These are phyloP conservation scores for Macquaria australasica DNA, from an alignment of 2,113 vertebrate genomes.

Conservation along the genomic window DNA sequence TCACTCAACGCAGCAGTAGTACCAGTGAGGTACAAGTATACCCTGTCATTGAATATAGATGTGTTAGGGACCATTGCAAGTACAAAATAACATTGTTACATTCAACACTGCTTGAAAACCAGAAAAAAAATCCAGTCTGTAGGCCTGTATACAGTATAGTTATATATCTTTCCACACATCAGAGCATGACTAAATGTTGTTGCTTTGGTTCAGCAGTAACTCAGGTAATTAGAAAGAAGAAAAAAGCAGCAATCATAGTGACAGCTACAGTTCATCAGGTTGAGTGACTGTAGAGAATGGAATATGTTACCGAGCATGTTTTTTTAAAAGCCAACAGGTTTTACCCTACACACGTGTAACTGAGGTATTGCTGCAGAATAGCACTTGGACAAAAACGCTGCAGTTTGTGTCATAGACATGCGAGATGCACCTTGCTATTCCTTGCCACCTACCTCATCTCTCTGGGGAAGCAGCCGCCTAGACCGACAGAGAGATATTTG, in stretches of 20 bases:
- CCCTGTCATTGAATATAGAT: constrained; percentile 42
- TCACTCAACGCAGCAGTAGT: constrained; percentile 48
- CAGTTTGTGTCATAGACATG: constrained; percentile 13
- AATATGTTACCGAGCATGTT: neutral
- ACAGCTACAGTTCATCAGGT: constrained; percentile 11
- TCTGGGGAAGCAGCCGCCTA: constrained; percentile 3
- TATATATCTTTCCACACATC: constrained; percentile 18
- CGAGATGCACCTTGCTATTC: constrained; percentile 10
- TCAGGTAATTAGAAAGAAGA: constrained; percentile 45
- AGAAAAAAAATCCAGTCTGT: neutral
- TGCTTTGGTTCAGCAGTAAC: constrained; percentile 31
- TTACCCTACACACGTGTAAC: neutral
- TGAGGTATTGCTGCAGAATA: neutral
- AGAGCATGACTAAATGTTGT: constrained; percentile 35
- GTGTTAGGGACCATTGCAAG: constrained; percentile 20
- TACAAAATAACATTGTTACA: constrained; percentile 8
- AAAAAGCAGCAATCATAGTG: constrained; percentile 50
- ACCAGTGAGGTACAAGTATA: constrained; percentile 47
- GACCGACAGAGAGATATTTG: constrained; percentile 30
- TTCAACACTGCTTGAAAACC: constrained; percentile 11
- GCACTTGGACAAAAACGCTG: constrained; percentile 16
- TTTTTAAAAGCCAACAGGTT: neutral
- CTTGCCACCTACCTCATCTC: neutral
- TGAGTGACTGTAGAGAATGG: constrained; percentile 21
- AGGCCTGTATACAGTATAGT: neutral